phyloP scores from a whole-genome alignment of 2,113 vertebrate species.

The Stegostoma tigrinum region DNA sequence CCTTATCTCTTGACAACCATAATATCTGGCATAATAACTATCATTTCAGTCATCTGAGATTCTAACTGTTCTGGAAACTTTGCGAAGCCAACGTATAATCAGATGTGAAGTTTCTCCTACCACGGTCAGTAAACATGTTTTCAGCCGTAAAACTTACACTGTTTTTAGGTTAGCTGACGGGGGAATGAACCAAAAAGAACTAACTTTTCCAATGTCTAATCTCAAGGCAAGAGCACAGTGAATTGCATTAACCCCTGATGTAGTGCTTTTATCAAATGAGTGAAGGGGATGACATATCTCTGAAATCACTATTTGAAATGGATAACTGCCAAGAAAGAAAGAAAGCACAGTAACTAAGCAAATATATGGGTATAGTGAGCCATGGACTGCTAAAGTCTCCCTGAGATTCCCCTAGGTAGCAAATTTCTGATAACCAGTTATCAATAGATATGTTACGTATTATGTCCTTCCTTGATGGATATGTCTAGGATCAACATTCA shows the following conservation, averaged over 20 bases:
- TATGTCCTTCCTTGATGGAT: not conserved
- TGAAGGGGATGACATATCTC: not conserved
- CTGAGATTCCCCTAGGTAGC: not conserved
- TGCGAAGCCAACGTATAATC: not conserved
- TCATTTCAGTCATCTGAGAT: constrained; percentile 18
- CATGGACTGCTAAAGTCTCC: not conserved
- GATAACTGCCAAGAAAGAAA: not conserved
- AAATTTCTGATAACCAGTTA: not conserved
- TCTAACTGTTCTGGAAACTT: constrained; percentile 2
- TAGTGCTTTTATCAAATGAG: no score
- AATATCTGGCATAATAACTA: constrained; percentile 20
- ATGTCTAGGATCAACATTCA: not conserved
- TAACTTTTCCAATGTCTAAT: not conserved
- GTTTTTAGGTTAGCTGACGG: not conserved
- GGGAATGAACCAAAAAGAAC: not conserved
- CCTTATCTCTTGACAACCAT: constrained; percentile 35
- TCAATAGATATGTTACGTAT: not conserved
- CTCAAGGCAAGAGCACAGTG: not conserved
- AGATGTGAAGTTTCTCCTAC: constrained; percentile 13
- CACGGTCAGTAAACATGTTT: not conserved
- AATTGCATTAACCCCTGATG: constrained; percentile 6
- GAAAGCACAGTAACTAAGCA: no score
- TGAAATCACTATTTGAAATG: not conserved
- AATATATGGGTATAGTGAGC: not conserved
- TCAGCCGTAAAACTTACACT: not conserved